Evolutionary conservation across 2,888 invertebrate species (phyloP), one percentile per base, ranked within the genome.

Genomic region (Microctonus hyperodae): DNA sequence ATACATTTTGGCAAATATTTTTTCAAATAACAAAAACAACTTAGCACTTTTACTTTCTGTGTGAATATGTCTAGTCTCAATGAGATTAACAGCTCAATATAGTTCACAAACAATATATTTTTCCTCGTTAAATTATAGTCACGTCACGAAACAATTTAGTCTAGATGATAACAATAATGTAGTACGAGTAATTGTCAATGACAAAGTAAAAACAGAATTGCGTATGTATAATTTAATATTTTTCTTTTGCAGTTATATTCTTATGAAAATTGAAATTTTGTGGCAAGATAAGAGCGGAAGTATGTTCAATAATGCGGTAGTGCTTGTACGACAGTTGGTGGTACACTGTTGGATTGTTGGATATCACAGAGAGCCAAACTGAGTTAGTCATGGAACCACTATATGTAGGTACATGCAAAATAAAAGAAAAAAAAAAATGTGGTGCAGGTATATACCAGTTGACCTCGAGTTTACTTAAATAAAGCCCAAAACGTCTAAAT

Each of bases 1-100:
- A 11, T 64, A 59, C 65, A 69, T 72, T 11, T 59, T 59, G 25
- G 13, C 51, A 11, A 50, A 44, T 33, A 22, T 56, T 48, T 56
- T 40, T 40, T 20, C 13, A 16, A 44, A 16, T 16, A 44, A 44
- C 16, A 44, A 16, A 16, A 2, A 44, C 37, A 13, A 2, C 13
- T n/a, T n/a, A 2, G 37, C n/a, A 10, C 13, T 3, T 3, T 13
- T 13, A 2, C 1, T n/a, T 37, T 13, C 1, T 37, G 37, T 13
- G 1, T 37, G 1, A 13, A 13, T 37, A n/a, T n/a, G 37, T n/a
- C 1, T 37, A 2, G 37, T 13, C n/a, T 13, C 3, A n/a, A 37
- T 37, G 1, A 37, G n/a, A 13, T 37, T n/a, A 2, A 1, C 2
- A 13, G n/a, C 37, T 37, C 13, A n/a, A 3, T 1, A 13, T n/a